Evolutionary conservation across 35 echinoderm and acorn worm genomes (phyloP), one percentile per base, ranked within the genome.

Genomic region (Patiria miniata): DNA sequence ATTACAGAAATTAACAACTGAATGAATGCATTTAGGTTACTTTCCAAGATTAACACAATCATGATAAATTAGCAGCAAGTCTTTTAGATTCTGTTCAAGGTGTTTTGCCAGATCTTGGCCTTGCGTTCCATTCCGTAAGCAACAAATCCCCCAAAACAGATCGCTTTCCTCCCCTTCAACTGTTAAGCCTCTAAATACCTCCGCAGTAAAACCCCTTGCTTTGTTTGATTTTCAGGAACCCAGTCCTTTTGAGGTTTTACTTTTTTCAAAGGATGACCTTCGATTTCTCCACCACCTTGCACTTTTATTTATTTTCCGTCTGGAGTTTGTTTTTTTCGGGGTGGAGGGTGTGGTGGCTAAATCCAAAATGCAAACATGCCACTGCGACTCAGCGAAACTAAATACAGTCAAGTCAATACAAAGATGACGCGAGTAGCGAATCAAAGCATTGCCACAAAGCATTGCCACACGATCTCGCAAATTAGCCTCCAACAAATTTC

Each of bases 261-360:
- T 5, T 22, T 69, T 30, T 73, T 73, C 29, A 26, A 73, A 32
- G 65, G 65, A 2, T 23, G 65, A 73, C 65, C 65, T 73, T 73
- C 65, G 15, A 34, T 73, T 14, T 7, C 34, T 73, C 34, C 34
- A 1, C 26, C 65, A 73, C 65, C 65, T 73, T 73, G 65, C 34
- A 34, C 34, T 73, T 73, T 73, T 73, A 73, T 73, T 73, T 73
- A 73, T 73, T 73, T 73, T 73, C 26, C 26, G 65, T 73, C 65
- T 73, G 65, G 42, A 30, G 65, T 73, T 26, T 73, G 28, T 60
- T 60, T 60, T 55, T 60, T 7, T 26, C 28, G 14, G 19, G 65
- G 26, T 10, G 23, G 15, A 26, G 23, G 23, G 15, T 34, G 23
- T 73, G 65, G 10, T 73, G 65, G 7, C 26, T 26, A 73, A 73